phyloP scores from a whole-genome alignment of 2,888 invertebrate genomes.

The Camptogramma bilineatum region DNA sequence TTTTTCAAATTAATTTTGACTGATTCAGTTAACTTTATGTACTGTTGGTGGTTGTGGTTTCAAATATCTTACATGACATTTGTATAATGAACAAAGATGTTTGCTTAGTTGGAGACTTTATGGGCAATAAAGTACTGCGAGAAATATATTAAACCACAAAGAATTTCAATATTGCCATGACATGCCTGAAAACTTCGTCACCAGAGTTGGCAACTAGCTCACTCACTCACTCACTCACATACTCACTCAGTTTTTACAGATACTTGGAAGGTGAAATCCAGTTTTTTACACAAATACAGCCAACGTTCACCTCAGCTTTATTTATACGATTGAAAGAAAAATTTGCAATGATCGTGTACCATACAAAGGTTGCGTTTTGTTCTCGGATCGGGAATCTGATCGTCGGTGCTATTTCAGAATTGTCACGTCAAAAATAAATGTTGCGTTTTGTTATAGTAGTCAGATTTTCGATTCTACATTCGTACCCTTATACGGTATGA shows the following conservation, averaged over 20 bases:
- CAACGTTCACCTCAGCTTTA: constrained; percentile 66
- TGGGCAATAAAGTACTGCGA: no score
- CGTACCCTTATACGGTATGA: no score
- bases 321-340: constrained; percentile 75
- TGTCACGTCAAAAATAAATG: constrained; percentile 30
- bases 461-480: not conserved
- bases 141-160: no score
- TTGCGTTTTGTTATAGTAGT: constrained; percentile 14
- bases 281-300: constrained; percentile 5
- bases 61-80: not conserved
- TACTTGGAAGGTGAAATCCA: not conserved
- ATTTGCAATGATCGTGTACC: constrained; percentile 63
- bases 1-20: no score
- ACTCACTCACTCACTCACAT: not conserved
- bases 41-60: not conserved
- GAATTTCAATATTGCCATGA: no score
- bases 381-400: constrained; percentile 34
- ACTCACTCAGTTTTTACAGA: not conserved
- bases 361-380: constrained; percentile 50
- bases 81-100: not conserved
- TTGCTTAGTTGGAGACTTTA: no score
- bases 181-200: no score
- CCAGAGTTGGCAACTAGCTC: no score
- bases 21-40: not conserved
- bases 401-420: constrained; percentile 26